Evolutionary conservation across 2,113 vertebrate species (phyloP).

Genomic region (Cinclus cinclus): DNA sequence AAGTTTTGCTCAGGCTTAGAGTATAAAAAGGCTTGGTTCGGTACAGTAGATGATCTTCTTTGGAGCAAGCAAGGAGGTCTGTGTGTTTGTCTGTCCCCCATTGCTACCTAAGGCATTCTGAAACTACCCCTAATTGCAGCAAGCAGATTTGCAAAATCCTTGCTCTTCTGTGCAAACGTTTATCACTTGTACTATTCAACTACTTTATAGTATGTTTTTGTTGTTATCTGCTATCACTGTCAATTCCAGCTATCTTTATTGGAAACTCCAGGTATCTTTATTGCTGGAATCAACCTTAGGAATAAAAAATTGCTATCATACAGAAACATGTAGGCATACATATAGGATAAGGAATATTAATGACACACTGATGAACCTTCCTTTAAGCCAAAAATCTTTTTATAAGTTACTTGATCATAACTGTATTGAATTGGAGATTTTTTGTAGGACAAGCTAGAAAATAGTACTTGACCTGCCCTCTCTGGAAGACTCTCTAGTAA

Average conservation of each 20-base stretch:
- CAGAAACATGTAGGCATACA: neutral
- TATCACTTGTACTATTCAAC: neutral
- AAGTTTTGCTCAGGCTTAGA: neutral
- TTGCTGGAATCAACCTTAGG: neutral
- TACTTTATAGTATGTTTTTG: neutral
- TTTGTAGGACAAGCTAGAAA: neutral
- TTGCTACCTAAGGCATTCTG: neutral
- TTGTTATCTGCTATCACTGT: neutral
- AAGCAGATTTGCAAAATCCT: neutral
- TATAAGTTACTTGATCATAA: neutral
- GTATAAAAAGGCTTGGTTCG: neutral
- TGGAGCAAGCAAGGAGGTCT: neutral
- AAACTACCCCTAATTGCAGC: neutral
- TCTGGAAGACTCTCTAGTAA: neutral
- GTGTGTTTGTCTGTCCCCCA: neutral
- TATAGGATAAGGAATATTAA: neutral
- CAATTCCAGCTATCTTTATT: neutral
- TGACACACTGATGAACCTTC: neutral
- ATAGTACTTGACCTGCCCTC: neutral
- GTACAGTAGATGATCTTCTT: too few species aligned
- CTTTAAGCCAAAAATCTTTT: neutral
- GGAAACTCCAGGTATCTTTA: neutral
- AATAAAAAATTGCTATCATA: neutral
- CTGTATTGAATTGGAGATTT: neutral
- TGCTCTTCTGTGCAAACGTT: neutral